phyloP scores from a whole-genome alignment of 2,888 invertebrate genomes.

The Morpho deidamia region DNA sequence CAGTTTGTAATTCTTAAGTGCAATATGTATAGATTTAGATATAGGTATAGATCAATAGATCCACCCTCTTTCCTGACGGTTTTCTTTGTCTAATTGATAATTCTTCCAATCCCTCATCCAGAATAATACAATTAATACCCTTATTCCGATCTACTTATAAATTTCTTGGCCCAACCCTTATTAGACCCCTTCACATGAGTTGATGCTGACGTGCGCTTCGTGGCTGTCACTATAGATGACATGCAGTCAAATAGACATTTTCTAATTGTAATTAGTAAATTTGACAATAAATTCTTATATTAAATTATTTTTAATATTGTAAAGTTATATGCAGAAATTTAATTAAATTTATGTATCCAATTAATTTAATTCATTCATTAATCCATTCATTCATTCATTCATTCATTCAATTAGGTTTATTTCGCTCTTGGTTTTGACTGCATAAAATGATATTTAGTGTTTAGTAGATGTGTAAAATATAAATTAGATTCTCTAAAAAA shows the following conservation, averaged over 20 bases:
- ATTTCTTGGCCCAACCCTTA: constrained; percentile 56
- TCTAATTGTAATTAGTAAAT: not conserved
- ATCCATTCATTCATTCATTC: no score
- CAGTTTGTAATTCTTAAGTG: no score
- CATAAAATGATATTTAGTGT: no score
- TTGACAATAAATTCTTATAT: not conserved
- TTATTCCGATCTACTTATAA: constrained; percentile 63
- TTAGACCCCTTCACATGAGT: constrained; percentile 38
- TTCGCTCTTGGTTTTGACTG: no score
- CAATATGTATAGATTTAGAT: no score
- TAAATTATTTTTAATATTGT: not conserved
- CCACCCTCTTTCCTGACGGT: constrained; percentile 29
- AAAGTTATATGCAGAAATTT: no score
- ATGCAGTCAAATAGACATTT: not conserved
- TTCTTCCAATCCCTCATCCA: constrained; percentile 72
- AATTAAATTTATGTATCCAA: no score
- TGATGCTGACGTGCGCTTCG: constrained; percentile 3
- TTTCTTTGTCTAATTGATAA: constrained; percentile 75
- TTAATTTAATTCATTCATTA: no score
- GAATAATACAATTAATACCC: constrained; percentile 78
- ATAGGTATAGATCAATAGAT: not conserved
- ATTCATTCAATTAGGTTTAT: no score
- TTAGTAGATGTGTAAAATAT: no score
- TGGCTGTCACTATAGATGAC: not conserved
- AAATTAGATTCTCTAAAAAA: no score